Evolutionary conservation across 2,113 vertebrate species (phyloP).

Genomic region (Perca schrenkii): DNA sequence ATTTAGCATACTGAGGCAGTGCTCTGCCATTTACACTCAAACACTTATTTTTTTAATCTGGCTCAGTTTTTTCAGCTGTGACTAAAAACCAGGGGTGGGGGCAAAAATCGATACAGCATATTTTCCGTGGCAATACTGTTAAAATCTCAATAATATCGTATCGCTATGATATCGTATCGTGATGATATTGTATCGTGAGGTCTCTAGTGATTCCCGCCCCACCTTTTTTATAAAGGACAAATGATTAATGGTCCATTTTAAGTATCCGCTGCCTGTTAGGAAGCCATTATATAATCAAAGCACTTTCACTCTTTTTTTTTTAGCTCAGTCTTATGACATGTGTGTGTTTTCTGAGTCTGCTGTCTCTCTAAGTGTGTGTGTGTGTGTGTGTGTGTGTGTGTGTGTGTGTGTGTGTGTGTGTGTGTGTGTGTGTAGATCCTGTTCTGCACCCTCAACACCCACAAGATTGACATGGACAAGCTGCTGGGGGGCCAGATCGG

Average conservation of each 20-base stretch:
- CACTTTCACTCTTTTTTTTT: neutral
- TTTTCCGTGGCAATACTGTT: too few species aligned
- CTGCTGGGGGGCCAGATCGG: slow-evolving; percentile 94
- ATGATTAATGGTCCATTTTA: neutral
- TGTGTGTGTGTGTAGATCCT: slow-evolving; percentile 87
- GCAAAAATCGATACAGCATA: too few species aligned
- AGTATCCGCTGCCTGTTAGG: neutral
- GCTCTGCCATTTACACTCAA: slow-evolving; percentile 13
- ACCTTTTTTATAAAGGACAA: neutral
- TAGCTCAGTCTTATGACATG: neutral
- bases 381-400: neutral
- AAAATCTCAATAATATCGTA: too few species aligned
- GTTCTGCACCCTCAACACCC: slow-evolving; percentile 97
- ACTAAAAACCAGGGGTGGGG: slow-evolving; percentile 15
- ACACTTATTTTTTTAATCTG: slow-evolving; percentile 40
- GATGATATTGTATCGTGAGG: too few species aligned
- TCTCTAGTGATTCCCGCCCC: too few species aligned
- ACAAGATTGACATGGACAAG: slow-evolving; percentile 96
- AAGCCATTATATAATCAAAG: neutral
- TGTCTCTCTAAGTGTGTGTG: too few species aligned
- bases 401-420: neutral
- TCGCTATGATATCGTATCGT: too few species aligned
- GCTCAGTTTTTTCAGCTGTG: slow-evolving; percentile 29
- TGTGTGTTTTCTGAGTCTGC: too few species aligned
- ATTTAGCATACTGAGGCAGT: slow-evolving; percentile 42